These are phyloP conservation scores for Synchiropus splendidus DNA, from an alignment of 2,113 vertebrate species.

Conservation along the genomic window DNA sequence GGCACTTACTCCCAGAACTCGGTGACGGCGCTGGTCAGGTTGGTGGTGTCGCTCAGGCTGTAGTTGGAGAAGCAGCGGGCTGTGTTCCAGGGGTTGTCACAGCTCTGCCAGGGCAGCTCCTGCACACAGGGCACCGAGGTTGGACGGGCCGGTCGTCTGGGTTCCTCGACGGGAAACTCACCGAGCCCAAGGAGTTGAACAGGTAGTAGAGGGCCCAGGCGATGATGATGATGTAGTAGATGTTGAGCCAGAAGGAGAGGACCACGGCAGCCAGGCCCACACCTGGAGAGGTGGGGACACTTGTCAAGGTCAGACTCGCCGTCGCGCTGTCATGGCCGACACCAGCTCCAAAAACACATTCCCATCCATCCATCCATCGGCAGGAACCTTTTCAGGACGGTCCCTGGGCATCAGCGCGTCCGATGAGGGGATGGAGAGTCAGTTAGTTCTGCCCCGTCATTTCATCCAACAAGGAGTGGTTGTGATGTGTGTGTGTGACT, in stretches of 20 bases:
- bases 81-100: constrained; percentile 81
- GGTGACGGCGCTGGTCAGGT: constrained; percentile 80
- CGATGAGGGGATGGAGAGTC: background rate
- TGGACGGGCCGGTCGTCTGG: no score
- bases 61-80: constrained; percentile 83
- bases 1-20: constrained; percentile 87
- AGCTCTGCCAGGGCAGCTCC: constrained; percentile 84
- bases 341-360: no score
- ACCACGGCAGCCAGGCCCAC: constrained; percentile 81
- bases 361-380: background rate
- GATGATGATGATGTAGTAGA: constrained; percentile 87
- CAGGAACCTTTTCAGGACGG: no score
- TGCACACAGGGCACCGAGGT: no score
- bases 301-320: no score
- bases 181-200: constrained; percentile 78
- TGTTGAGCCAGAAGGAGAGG: constrained; percentile 86
- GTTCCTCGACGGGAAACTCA: constrained; percentile 31
- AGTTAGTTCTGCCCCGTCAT: no score
- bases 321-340: no score
- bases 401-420: no score
- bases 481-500: no score
- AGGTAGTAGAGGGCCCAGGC: constrained; percentile 88
- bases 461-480: no score
- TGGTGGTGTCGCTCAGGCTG: constrained; percentile 78
- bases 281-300: constrained; percentile 46